Base-by-base conservation (phyloP, 1,140 invertebrate genomes). In the Sarcophaga peregrina region DNA sequence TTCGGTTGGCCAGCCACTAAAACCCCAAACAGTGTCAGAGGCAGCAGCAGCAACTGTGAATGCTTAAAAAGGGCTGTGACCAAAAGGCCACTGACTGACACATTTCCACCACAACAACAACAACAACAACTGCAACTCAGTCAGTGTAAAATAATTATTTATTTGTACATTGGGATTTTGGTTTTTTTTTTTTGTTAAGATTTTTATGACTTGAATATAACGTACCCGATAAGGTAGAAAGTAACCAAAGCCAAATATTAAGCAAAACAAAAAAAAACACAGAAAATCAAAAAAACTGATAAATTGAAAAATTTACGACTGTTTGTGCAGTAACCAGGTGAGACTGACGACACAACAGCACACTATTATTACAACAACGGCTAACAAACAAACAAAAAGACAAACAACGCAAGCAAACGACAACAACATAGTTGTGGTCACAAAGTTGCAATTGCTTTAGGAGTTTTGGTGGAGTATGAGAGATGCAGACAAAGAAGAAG, bases 261-360 rank as follows among this genome's bases (percentile, higher is more conserved):
- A 78, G 17, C 20, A n/a, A 52, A 50, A 78, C n/a, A 78, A 20
- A 47, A 20, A 76, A 76, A 48, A 48, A 76, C 17, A 50, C 47
- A 78, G 15, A 75, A n/a, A 75, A 8, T 15, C 73, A 74, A 74
- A 74, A 74, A 76, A 78, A 17, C 75, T 50, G 20, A 78, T 78
- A 78, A 78, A 78, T 78, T 78, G 75, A 78, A 78, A 50, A 78
- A 78, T 78, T 78, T 78, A 78, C 75, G 75, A 78, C 47, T 78
- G 75, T 47, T 78, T 78, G 50, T 20, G 48, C 47, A n/a, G 50
- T 78, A 78, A 78, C 75, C 75, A 78, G 75, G 75, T 78, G 75
- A 78, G 20, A 68, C 62, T 9, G 62, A 20, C 62, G 20, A 68
- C 62, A 68, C 58, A 68, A 68, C 62, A 68, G 20, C 62, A 68